Percentiles rank a stretch among this genome's conserved stretches.
These are phyloP conservation scores for Athalia rosae DNA, from an alignment of 2,888 invertebrate species.

Conservation along the genomic window DNA sequence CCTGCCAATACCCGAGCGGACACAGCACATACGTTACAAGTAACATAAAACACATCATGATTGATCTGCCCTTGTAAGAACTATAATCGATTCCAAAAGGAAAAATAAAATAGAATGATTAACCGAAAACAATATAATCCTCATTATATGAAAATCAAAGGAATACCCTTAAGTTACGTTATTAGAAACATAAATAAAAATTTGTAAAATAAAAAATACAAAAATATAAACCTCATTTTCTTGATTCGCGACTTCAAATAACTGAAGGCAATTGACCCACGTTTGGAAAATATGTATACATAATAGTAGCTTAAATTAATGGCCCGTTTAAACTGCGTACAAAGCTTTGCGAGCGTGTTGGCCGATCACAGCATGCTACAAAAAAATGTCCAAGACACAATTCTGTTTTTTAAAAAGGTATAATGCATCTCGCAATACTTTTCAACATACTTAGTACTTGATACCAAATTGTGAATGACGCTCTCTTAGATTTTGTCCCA, in stretches of 20 bases:
- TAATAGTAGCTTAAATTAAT: constrained; percentile 32
- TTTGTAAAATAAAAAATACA: constrained; percentile 39
- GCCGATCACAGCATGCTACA: constrained; percentile 43
- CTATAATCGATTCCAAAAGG: constrained; percentile 30
- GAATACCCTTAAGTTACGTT: constrained; percentile 14
- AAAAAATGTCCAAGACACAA: constrained; percentile 9
- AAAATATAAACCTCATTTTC: constrained; percentile 19
- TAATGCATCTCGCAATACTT: constrained; percentile 18
- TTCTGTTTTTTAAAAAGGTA: constrained; percentile 23
- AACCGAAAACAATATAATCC: constrained; percentile 16
- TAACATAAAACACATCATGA: constrained; percentile 42
- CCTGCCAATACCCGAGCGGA: constrained; percentile 54
- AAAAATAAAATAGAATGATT: constrained; percentile 39
- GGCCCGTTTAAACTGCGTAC: constrained; percentile 30
- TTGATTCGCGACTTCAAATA: constrained; percentile 22
- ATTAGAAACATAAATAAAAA: constrained; percentile 35
- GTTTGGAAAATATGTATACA: neutral
- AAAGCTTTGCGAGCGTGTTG: constrained; percentile 31
- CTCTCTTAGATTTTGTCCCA: neutral
- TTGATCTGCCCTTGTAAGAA: constrained; percentile 53
- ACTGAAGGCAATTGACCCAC: constrained; percentile 24
- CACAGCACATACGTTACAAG: constrained; percentile 53
- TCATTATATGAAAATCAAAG: neutral
- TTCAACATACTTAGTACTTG: constrained; percentile 13
- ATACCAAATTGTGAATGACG: constrained; percentile 24